phyloP scores from a whole-genome alignment of 1,140 invertebrate species.

The Zaprionus inermis region DNA sequence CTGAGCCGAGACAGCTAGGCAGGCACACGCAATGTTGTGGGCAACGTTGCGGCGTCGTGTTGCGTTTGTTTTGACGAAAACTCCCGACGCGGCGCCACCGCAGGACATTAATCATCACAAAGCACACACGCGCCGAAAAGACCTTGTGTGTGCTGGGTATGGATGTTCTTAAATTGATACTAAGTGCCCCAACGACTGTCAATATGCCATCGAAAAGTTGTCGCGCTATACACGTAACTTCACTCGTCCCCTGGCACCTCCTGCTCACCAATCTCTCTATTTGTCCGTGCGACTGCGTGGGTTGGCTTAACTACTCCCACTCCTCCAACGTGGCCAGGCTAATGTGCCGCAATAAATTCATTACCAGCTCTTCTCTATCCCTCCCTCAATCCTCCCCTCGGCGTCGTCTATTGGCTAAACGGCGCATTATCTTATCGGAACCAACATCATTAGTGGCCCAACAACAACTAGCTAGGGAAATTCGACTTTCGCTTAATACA shows the following conservation, averaged over 20 bases:
- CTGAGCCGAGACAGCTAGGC: not conserved
- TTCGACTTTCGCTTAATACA: constrained; percentile 49
- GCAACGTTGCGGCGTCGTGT: constrained; percentile 5
- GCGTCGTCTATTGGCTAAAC: not conserved
- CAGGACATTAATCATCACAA: constrained; percentile 70
- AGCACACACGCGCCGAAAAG: constrained; percentile 22
- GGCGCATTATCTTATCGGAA: constrained; percentile 65
- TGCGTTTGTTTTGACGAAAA: not conserved
- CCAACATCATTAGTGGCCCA: constrained; percentile 49
- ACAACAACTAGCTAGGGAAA: constrained; percentile 12
- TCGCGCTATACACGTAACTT: not conserved
- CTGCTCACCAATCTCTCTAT: too few relatives aligned
- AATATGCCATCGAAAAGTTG: constrained; percentile 44
- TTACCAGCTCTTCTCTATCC: constrained; percentile 23
- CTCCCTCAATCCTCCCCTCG: not conserved
- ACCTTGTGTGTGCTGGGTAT: constrained; percentile 26
- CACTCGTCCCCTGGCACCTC: not conserved
- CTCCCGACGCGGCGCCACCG: constrained; percentile 19
- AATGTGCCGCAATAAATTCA: constrained; percentile 66
- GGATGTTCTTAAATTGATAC: constrained; percentile 69
- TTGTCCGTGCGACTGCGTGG: constrained; percentile 14
- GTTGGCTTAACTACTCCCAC: constrained; percentile 29
- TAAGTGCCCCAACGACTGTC: constrained; percentile 61
- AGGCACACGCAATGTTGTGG: constrained; percentile 33
- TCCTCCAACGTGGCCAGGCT: constrained; percentile 27